Evolutionary conservation across 2,113 vertebrate genomes (phyloP), one percentile per base, ranked within the genome.

Genomic region (Etheostoma spectabile): DNA sequence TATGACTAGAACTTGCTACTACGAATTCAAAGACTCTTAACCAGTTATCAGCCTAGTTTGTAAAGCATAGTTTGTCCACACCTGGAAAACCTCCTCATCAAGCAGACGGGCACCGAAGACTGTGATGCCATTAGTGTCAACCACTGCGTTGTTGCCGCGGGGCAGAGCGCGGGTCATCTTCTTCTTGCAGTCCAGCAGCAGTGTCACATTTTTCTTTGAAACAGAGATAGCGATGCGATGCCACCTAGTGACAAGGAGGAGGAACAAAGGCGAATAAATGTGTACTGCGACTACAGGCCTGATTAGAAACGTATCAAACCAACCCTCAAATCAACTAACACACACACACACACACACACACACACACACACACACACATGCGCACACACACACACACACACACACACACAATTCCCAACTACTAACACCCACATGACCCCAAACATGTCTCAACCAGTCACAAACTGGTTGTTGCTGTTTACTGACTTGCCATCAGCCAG

Each of bases 401-500:
- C 60, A 56, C 22, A 16, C 49, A 66, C 53, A 71, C 46, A 11
- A 30, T 8, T 52, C 49, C 30, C 69, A 82, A 14, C 27, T 56
- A 52, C 19, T 16, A 33, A 67, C 53, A 72, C 46, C 16, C 68
- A 38, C 80, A 74, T 6, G 18, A 72, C 56, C 49, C 66, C 70
- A 72, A 69, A 12, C 4, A 16, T 73, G 51, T 82, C 65, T 80
- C 73, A 86, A 88, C 70, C 79, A 21, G 75, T 82, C 71, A 87
- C 75, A 90, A 86, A 77, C 45, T 85, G 76, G 86, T 83, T 83
- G 79, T 53, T 61, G 86, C 79, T 83, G 90, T 91, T 95, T 95
- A 98, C 97, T 97, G 94, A 98, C 97, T 97, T 97, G 95, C 97
- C 97, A 77, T 98, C 97, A 22, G 97, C 95, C 89, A 98, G 93